A percentile compares a stretch with the other conserved stretches of the same genome.
Conservation (phyloP, 2,113 vertebrate species). For the Zosterops lateralis region DNA sequence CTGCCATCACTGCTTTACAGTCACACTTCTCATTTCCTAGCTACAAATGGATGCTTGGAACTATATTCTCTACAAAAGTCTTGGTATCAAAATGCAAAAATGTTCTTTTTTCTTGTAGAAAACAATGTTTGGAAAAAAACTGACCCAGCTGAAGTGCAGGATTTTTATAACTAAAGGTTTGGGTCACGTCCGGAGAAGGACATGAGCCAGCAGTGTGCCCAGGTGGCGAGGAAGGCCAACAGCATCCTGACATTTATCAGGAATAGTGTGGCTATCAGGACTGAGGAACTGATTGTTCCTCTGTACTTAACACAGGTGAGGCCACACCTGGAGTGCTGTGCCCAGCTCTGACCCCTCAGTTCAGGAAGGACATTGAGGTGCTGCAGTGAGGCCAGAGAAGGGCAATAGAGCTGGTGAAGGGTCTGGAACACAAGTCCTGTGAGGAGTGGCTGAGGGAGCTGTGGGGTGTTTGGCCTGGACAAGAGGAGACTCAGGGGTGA, state of each 20-base stretch:
- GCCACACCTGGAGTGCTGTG: accelerated
- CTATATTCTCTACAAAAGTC: not conserved
- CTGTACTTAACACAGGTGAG: not conserved
- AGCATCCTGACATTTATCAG: not conserved
- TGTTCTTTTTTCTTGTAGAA: not conserved
- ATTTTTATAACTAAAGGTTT: not conserved
- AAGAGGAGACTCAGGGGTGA: not conserved
- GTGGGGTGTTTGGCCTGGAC: not conserved
- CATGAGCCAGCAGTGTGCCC: not conserved
- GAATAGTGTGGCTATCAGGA: not conserved
- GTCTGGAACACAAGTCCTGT: accelerated
- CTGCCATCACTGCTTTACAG: not conserved
- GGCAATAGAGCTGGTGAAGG: not conserved
- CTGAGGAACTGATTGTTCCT: not conserved
- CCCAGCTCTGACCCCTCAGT: not conserved
- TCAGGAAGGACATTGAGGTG: not conserved
- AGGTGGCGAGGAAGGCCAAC: not conserved
- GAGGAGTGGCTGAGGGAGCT: not conserved
- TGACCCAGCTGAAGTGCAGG: not conserved
- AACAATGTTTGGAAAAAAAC: not conserved
- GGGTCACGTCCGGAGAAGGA: not conserved
- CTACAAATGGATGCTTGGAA: not conserved
- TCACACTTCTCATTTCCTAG: not conserved
- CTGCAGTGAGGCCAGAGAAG: not conserved
- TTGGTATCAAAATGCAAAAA: not conserved